Evolutionary conservation across 2,888 invertebrate species (phyloP), one percentile per base, ranked within the genome.

Genomic region (Coenonympha glycerion): DNA sequence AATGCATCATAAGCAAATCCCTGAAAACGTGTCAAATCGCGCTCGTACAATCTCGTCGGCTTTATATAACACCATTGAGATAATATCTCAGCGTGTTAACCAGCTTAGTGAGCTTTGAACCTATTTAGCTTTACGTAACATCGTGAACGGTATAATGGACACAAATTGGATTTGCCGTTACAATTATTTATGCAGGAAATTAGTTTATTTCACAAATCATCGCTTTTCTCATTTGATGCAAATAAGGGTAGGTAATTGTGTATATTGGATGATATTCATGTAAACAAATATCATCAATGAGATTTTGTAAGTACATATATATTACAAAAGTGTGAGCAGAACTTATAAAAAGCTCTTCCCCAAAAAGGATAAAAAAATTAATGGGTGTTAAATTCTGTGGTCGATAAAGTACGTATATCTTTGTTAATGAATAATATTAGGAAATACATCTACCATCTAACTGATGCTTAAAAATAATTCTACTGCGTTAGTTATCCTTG

Each of bases 1-100:
- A 31, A 19, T 19, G 19, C 9, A 11, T 11, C 33, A 1, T 2
- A 34, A 11, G 3, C 34, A 19, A 36, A n/a, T 6, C 19, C n/a
- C 11, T n/a, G 6, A 49, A 19, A 31, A 31, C 53, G 53, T 54
- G 47, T 47, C 39, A 30, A 54, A 50, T 54, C 47, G 9, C 53
- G 42, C 24, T 39, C 16, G 6, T 30, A 34, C n/a, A 30, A 47
- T 54, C 53, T 51, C 28, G 28, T 28, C 26, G 21, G 26, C 19
- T 42, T 44, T 16, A 21, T 30, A 11, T 11, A 24, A 34, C 19
- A 21, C 24, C 44, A 28, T 51, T 44, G 36, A 33, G 13, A 41
- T 24, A 11, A 6, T 21, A 40, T 46, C 45, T 47, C 40, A n/a
- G 30, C 11, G 13, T 26, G 24, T 24, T 34, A 39, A 47, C 30